Evolutionary conservation across 2,888 invertebrate species (phyloP).

Genomic region (Yponomeuta malinellus): DNA sequence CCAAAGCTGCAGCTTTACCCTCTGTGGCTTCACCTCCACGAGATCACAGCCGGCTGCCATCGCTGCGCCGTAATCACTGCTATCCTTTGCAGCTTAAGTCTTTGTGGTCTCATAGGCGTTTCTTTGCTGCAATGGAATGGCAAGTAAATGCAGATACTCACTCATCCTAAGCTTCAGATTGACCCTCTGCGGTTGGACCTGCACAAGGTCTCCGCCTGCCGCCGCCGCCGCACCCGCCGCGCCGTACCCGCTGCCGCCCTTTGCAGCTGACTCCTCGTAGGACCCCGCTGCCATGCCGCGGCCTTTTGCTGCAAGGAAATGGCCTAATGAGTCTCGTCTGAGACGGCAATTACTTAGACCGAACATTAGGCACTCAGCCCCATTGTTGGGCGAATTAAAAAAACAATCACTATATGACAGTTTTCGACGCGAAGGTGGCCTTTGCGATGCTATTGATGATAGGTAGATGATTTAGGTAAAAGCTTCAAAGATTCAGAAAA

Average conservation of each 20-base stretch:
- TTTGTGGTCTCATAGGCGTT: conserved; percentile 46
- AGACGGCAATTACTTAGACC: neutral
- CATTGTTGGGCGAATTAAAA: no score
- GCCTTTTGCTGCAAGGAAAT: conserved; percentile 39
- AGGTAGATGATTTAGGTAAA: no score
- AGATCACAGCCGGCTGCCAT: conserved; percentile 65
- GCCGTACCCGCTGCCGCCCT: conserved; percentile 38
- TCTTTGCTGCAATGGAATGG: conserved; percentile 36
- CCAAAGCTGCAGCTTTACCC: conserved; percentile 83
- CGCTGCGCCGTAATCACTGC: conserved; percentile 38
- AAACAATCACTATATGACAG: no score
- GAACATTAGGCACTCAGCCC: no score
- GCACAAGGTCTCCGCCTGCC: conserved; percentile 78
- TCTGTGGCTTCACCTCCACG: conserved; percentile 89
- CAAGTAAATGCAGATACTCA: conserved; percentile 51
- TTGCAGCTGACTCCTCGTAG: conserved; percentile 52
- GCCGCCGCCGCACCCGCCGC: conserved; percentile 35
- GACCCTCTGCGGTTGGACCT: conserved; percentile 88
- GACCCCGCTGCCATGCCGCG: conserved; percentile 48
- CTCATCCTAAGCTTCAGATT: conserved; percentile 86
- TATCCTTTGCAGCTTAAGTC: conserved; percentile 49
- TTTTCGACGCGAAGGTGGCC: no score
- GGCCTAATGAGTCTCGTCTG: neutral
- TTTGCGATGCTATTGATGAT: no score
- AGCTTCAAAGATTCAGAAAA: no score